Percentiles rank a stretch among this genome's conserved stretches.
These are phyloP conservation scores for Sebastiscus tertius DNA, from an alignment of 2,797 vertebrate genomes.

Conservation along the genomic window DNA sequence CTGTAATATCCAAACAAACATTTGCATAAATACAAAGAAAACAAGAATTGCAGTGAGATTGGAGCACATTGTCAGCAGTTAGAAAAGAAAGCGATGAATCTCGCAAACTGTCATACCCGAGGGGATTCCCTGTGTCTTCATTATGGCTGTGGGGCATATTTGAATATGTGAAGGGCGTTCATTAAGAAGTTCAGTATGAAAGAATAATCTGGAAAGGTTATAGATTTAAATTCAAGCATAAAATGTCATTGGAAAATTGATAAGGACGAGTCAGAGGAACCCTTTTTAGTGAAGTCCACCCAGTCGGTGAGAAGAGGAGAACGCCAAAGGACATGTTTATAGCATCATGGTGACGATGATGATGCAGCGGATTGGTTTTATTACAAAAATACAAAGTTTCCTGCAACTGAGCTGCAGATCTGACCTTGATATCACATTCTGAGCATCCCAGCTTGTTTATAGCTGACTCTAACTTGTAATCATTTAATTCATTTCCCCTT, in stretches of 20 bases:
- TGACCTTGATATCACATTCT: neutral
- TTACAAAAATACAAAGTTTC: neutral
- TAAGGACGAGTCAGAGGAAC: conserved; percentile 54
- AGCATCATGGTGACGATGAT: neutral
- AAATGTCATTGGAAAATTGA: conserved; percentile 73
- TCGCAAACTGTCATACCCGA: conserved; percentile 63
- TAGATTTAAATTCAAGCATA: conserved; percentile 65
- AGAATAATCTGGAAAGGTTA: conserved; percentile 72
- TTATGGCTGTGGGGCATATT: conserved; percentile 72
- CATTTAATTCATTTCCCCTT: neutral
- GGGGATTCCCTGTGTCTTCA: conserved; percentile 79
- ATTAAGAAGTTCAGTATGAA: conserved; percentile 72
- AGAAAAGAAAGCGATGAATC: conserved; percentile 64
- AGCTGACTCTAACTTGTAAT: neutral
- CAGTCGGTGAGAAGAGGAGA: neutral
- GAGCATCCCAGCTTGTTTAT: neutral
- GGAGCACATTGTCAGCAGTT: conserved; percentile 70
- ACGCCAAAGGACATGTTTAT: neutral
- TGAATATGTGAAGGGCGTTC: conserved; percentile 80
- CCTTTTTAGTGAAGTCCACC: conserved; percentile 26
- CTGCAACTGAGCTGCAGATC: neutral
- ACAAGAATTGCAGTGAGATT: conserved; percentile 75
- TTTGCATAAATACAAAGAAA: conserved; percentile 85
- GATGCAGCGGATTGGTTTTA: neutral
- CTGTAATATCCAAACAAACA: conserved; percentile 81